Evolutionary conservation across 1,140 invertebrate genomes (phyloP).

Genomic region (Drosophila willistoni): DNA sequence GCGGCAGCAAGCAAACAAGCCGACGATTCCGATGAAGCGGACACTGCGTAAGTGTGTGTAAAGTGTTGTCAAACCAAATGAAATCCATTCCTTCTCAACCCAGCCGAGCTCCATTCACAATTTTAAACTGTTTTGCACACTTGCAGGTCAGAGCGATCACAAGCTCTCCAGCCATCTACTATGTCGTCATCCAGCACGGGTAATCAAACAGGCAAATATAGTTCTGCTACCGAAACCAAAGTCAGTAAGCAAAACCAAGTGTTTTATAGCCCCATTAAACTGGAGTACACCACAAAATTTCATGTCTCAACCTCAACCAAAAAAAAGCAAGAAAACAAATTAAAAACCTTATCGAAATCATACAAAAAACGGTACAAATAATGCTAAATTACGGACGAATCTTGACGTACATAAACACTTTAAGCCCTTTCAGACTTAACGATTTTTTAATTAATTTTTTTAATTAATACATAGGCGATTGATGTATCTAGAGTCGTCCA

Average conservation of each 20-base stretch:
- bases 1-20: constrained; percentile 43
- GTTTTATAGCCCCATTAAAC: constrained; percentile 73
- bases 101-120: too few relatives aligned
- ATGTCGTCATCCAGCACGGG: constrained; percentile 74
- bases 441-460: too few relatives aligned
- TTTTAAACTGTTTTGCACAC: constrained; percentile 3
- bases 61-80: constrained; percentile 37
- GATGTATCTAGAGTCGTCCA: too few relatives aligned
- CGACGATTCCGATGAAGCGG: constrained; percentile 73
- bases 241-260: constrained; percentile 95
- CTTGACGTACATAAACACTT: background rate
- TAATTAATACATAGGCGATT: too few relatives aligned
- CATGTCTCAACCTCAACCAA: constrained; percentile 58
- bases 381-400: constrained; percentile 22
- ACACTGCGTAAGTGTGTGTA: constrained; percentile 81
- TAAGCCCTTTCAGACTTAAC: too few relatives aligned
- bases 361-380: constrained; percentile 33
- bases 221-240: constrained; percentile 89
- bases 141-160: constrained; percentile 79
- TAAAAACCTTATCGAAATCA: constrained; percentile 18
- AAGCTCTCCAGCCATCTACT: constrained; percentile 58
- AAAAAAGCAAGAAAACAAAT: constrained; percentile 7
- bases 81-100: background rate
- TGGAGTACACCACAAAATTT: constrained; percentile 77
- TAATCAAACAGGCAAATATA: constrained; percentile 83